Evolutionary conservation across 2,113 vertebrate genomes (phyloP), one percentile per base, ranked within the genome.

Genomic region (Dipodomys merriami): DNA sequence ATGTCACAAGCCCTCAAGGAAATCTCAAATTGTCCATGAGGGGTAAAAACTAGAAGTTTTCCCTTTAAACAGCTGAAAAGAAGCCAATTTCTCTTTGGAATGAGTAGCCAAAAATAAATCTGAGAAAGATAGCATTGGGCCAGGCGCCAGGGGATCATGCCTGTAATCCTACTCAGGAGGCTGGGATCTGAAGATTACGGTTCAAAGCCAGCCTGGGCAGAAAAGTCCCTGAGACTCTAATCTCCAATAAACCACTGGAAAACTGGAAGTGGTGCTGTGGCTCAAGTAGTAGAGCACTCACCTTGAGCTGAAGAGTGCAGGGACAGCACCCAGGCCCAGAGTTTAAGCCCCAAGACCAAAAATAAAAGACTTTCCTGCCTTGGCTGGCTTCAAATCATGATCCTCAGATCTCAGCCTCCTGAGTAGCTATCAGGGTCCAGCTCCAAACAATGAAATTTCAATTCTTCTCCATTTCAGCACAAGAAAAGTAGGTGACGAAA

Each of bases 1-100:
- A 25, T 20, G 74, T 27, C 53, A 46, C 1, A 19, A 49, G 68
- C 13, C 88, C 85, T 93, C 30, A 60, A 89, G 77, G 67, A 9
- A 95, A 86, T 62, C 65, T 74, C 77, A 78, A 73, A 96, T 46
- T 86, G 74, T 44, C 91, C 35, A n/a, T 2, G 60, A 86, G 27
- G 27, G 79, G 35, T 87, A 79, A 79, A 91, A 92, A 72, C 6
- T 15, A 49, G 35, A n/a, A 33, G n/a, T 57, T 91, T 95, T 72
- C 46, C 33, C 44, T 93, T 73, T 80, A 77, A 85, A 88, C 2
- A 83, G 79, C 4, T 87, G 80, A 91, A 92, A 92, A 64, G 23
- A 62, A 77, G 8, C n/a, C 64, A 29, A 23, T 46, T 79, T 94
- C 83, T 49, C 23, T 83, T 73, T 53, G 22, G 27, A 79, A 53